Evolutionary conservation across 2,797 vertebrate species (phyloP).

Genomic region (Gadopsis bispinosus): DNA sequence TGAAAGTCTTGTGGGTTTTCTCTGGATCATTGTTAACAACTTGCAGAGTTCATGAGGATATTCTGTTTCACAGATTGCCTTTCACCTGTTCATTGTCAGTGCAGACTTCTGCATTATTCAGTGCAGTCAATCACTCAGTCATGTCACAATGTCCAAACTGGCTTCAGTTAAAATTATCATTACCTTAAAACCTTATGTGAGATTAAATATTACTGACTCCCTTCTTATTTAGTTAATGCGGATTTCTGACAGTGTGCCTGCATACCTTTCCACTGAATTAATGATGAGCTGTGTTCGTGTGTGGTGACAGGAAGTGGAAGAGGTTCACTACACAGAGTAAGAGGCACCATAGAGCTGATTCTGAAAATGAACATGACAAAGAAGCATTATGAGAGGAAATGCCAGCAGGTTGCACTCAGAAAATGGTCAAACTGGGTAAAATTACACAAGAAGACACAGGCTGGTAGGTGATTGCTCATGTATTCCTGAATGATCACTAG

Average conservation of each 20-base stretch:
- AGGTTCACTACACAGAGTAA: slow-evolving; percentile 68
- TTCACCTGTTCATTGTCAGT: slow-evolving; percentile 49
- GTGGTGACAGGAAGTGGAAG: slow-evolving; percentile 78
- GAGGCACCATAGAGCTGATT: slow-evolving; percentile 44
- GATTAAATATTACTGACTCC: neutral
- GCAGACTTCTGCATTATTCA: slow-evolving; percentile 13
- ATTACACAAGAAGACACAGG: slow-evolving; percentile 58
- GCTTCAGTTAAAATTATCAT: slow-evolving; percentile 17
- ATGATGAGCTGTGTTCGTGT: slow-evolving; percentile 72
- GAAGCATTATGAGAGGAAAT: slow-evolving; percentile 54
- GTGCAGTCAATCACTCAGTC: neutral
- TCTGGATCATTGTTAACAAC: slow-evolving; percentile 45
- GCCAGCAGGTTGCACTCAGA: slow-evolving; percentile 50
- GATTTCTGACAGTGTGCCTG: slow-evolving; percentile 15
- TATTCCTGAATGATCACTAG: slow-evolving; percentile 5
- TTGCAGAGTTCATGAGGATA: slow-evolving; percentile 35
- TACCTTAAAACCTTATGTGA: neutral
- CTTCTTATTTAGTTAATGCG: slow-evolving; percentile 24
- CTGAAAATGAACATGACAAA: slow-evolving; percentile 70
- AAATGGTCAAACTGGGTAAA: slow-evolving; percentile 75
- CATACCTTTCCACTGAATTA: slow-evolving; percentile 69
- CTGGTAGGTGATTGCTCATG: slow-evolving; percentile 67
- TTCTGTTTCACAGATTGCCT: slow-evolving; percentile 51
- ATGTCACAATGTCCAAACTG: neutral
- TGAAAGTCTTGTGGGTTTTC: slow-evolving; percentile 45